These are phyloP conservation scores for Morus bassanus DNA, from an alignment of 2,797 vertebrate genomes.

Conservation along the genomic window DNA sequence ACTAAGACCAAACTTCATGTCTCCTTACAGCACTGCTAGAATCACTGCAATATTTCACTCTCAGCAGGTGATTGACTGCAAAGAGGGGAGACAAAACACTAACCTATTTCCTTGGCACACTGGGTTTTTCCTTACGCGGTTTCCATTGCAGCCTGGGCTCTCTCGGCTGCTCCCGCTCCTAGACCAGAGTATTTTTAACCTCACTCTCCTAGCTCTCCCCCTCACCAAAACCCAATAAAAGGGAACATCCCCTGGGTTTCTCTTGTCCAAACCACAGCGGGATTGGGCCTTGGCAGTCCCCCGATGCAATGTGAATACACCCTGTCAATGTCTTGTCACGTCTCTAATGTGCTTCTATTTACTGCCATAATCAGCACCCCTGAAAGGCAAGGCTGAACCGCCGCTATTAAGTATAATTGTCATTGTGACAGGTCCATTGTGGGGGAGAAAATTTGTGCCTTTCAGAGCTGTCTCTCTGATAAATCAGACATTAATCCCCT, in stretches of 20 bases:
- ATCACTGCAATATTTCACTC: background rate
- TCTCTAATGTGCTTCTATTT: background rate
- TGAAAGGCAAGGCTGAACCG: background rate
- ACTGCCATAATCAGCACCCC: background rate
- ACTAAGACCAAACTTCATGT: accelerated
- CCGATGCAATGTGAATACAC: background rate
- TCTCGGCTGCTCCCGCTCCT: background rate
- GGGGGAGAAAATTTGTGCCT: background rate
- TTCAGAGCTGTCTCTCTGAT: background rate
- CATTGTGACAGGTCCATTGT: background rate
- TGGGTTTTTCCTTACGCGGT: background rate
- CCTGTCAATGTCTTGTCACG: background rate
- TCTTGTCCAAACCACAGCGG: background rate
- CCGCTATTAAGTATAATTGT: background rate
- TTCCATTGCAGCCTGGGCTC: background rate
- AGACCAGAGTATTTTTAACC: background rate
- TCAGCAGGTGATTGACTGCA: background rate
- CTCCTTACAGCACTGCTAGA: background rate
- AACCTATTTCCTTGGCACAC: background rate
- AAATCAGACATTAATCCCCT: background rate
- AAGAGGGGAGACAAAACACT: background rate
- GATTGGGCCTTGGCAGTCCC: background rate
- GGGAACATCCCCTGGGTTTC: background rate
- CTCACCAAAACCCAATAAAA: background rate
- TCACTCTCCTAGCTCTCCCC: background rate